Evolutionary conservation across 1,140 invertebrate genomes (phyloP).

Genomic region (Mactra quadrangularis): DNA sequence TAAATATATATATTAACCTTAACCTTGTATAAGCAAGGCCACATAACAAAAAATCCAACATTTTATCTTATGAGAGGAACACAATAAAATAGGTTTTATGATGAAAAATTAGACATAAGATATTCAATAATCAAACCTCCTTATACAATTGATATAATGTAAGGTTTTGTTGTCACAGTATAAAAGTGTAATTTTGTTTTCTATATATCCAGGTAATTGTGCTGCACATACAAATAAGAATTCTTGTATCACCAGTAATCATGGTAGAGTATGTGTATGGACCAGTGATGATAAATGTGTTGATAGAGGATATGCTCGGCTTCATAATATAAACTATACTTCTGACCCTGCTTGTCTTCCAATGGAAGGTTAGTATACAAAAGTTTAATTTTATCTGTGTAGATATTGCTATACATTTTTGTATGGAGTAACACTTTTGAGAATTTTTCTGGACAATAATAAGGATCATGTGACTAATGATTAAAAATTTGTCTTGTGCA

Average conservation of each 20-base stretch:
- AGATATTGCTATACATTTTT: not conserved
- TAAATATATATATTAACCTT: too few species aligned
- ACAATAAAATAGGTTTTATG: too few species aligned
- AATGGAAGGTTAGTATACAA: slow-evolving; percentile 3
- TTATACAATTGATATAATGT: too few species aligned
- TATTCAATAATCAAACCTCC: too few species aligned
- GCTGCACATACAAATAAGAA: slow-evolving; percentile 2
- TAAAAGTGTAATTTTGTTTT: not conserved
- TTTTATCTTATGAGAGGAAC: too few species aligned
- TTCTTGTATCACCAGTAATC: slow-evolving; percentile 62
- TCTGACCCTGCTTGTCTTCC: not conserved
- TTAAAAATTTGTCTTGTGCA: too few species aligned
- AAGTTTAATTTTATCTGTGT: not conserved
- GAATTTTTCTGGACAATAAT: too few species aligned
- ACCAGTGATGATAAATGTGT: slow-evolving; percentile 44
- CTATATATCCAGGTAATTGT: slow-evolving; percentile 3
- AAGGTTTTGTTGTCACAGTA: not conserved
- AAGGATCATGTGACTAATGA: too few species aligned
- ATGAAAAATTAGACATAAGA: too few species aligned
- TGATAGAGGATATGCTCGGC: not conserved
- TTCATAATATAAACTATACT: not conserved
- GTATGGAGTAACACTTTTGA: too few species aligned
- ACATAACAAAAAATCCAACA: too few species aligned
- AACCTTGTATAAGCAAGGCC: too few species aligned
- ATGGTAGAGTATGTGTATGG: slow-evolving; percentile 78